Base-by-base conservation (phyloP, 2,888 invertebrate genomes). In the Trimorus sp. region DNA sequence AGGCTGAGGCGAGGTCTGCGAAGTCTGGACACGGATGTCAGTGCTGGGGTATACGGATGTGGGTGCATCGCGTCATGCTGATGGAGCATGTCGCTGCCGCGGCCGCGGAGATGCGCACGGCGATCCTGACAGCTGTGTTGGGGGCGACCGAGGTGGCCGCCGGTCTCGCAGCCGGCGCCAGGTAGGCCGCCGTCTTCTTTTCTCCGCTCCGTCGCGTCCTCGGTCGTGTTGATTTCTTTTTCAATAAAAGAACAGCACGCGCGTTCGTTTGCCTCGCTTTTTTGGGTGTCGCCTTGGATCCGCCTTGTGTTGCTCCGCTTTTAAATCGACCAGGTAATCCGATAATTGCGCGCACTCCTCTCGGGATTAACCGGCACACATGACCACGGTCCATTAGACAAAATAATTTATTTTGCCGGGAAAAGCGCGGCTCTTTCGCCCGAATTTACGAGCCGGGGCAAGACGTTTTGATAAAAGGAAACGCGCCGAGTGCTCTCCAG, bases 11-110 rank as follows among this genome's bases (percentile, higher is more conserved):
- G 87, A 86, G 86, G 88, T 87, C 83, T 88, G 85, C 40, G 85
- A 89, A 91, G 90, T 91, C 89, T 90, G 88, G 89, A 89, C 89
- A 87, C 88, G 86, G 89, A 87, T 90, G 90, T 89, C 90, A 88
- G 89, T 88, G 87, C 86, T 90, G 88, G 88, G 91, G 91, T 90
- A 86, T 90, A 87, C 87, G 85, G 84, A 83, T 91, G 78, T 82
- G 89, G 73, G 86, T 89, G 66, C 85, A 84, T 79, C 84, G 89
- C 63, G 85, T 84, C 86, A 84, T 90, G 70, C 77, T 90, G 70
- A 86, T 88, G 73, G 86, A 86, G 48, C 85, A 86, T 45, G 86
- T 86, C 75, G 87, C 87, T 75, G 77, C 88, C 66, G 87, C 85
- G 40, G 85, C 83, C n/a, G 77, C 80, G 42, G 82, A 87, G 85